Percentiles rank a stretch among this genome's conserved stretches.
phyloP scores from a whole-genome alignment of 2,888 invertebrate species.

The Hylaea fasciaria region DNA sequence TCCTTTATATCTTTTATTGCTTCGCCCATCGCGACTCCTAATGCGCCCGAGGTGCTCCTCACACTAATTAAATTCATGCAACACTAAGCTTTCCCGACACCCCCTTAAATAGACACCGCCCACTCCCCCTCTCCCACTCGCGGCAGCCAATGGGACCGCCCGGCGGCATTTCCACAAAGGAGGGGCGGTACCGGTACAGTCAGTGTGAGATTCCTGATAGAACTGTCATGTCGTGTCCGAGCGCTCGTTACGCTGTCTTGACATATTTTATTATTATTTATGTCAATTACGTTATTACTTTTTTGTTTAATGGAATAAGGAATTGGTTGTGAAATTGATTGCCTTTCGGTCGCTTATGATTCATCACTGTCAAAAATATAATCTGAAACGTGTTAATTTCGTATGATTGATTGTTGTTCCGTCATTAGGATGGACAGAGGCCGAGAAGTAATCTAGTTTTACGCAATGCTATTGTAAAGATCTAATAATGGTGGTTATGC shows the following conservation, averaged over 20 bases:
- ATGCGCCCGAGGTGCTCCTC: slow-evolving; percentile 84
- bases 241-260: slow-evolving; percentile 81
- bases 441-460: slow-evolving; percentile 77
- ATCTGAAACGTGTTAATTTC: slow-evolving; percentile 82
- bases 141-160: slow-evolving; percentile 57
- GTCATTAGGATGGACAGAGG: slow-evolving; percentile 68
- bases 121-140: slow-evolving; percentile 40
- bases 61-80: slow-evolving; percentile 85
- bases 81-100: slow-evolving; percentile 75
- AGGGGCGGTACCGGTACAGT: slow-evolving; percentile 54
- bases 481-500: slow-evolving; percentile 48
- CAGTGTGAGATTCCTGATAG: slow-evolving; percentile 81
- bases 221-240: slow-evolving; percentile 83
- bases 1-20: slow-evolving; percentile 86
- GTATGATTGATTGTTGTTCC: slow-evolving; percentile 80
- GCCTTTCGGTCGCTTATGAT: slow-evolving; percentile 83
- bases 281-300: slow-evolving; percentile 85
- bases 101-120: slow-evolving; percentile 54
- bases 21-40: slow-evolving; percentile 85
- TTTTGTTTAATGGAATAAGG: slow-evolving; percentile 85
- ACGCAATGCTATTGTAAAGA: slow-evolving; percentile 72
- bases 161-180: slow-evolving; percentile 53
- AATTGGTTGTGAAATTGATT: slow-evolving; percentile 84
- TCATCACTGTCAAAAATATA: slow-evolving; percentile 82
- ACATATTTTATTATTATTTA: slow-evolving; percentile 85